Evolutionary conservation across 2,888 invertebrate species (phyloP).

Genomic region (Apotomis betuletana): DNA sequence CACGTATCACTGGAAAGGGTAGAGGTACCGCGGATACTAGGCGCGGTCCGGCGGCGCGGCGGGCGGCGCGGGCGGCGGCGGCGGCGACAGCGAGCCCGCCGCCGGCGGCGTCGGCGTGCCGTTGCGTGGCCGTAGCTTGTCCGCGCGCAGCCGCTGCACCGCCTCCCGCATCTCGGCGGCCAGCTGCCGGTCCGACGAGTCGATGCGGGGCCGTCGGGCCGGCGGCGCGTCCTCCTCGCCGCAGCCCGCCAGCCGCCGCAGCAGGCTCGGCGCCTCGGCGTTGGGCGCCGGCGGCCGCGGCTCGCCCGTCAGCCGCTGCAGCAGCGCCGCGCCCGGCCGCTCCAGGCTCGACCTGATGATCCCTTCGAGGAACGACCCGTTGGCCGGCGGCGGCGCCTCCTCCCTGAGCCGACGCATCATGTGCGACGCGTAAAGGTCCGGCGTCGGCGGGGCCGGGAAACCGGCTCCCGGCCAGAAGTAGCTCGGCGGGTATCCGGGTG

Average conservation of each 20-base stretch:
- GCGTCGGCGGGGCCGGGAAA: constrained; percentile 80
- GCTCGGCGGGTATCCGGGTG: constrained; percentile 86
- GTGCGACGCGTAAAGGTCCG: constrained; percentile 90
- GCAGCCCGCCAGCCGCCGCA: constrained; percentile 88
- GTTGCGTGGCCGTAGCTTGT: constrained; percentile 74
- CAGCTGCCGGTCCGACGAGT: constrained; percentile 77
- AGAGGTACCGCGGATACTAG: constrained; percentile 51
- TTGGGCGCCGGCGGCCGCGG: constrained; percentile 54
- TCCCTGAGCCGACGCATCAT: constrained; percentile 92
- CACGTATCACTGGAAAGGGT: constrained; percentile 46
- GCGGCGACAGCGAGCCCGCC: constrained; percentile 49
- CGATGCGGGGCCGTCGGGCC: constrained; percentile 76
- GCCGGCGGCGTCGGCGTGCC: constrained; percentile 69
- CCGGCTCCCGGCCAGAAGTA: constrained; percentile 89
- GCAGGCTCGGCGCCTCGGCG: constrained; percentile 84
- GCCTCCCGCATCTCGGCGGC: constrained; percentile 80
- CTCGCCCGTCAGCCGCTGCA: constrained; percentile 67
- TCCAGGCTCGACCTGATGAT: constrained; percentile 92
- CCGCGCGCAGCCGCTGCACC: constrained; percentile 77
- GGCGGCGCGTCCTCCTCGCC: constrained; percentile 84
- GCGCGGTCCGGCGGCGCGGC: constrained; percentile 63
- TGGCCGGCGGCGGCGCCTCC: constrained; percentile 86
- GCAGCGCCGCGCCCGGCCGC: constrained; percentile 73
- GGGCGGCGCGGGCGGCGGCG: constrained; percentile 50
- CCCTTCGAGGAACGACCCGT: constrained; percentile 92